Conservation (phyloP, 1,140 invertebrate genomes). For the Bombus impatiens region DNA sequence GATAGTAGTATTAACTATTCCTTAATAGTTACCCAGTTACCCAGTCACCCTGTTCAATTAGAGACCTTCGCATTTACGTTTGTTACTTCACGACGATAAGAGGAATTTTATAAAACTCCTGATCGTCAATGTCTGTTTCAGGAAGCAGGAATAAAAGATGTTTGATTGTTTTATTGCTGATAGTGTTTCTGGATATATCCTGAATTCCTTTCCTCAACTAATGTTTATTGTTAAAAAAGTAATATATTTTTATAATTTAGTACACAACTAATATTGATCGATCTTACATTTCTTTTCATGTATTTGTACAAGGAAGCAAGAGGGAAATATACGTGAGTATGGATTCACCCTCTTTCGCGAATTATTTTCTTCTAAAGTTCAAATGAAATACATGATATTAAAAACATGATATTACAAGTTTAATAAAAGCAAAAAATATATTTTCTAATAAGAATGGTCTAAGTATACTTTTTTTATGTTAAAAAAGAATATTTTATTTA, state of each 20-base stretch:
- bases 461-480: too few relatives aligned
- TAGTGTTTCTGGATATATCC: conserved; percentile 23
- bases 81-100: conserved; percentile 5
- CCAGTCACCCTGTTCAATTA: background rate
- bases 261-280: conserved; percentile 13
- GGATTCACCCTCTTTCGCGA: background rate
- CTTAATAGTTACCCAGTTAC: conserved; percentile 21
- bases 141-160: conserved; percentile 19
- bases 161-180: conserved; percentile 11
- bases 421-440: background rate
- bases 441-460: background rate
- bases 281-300: conserved; percentile 17
- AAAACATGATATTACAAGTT: background rate
- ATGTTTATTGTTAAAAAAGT: conserved; percentile 22
- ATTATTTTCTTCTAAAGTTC: background rate
- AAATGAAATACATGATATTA: background rate
- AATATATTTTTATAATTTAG: conserved; percentile 9
- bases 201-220: conserved; percentile 39
- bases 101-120: conserved; percentile 32
- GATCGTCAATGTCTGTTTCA: conserved; percentile 13
- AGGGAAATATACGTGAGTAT: conserved; percentile 40
- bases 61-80: conserved; percentile 2
- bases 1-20: conserved; percentile 28
- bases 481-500: background rate
- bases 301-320: background rate